phyloP scores from a whole-genome alignment of 64 coral and sea anemone species.

The Exaiptasia diaphana region DNA sequence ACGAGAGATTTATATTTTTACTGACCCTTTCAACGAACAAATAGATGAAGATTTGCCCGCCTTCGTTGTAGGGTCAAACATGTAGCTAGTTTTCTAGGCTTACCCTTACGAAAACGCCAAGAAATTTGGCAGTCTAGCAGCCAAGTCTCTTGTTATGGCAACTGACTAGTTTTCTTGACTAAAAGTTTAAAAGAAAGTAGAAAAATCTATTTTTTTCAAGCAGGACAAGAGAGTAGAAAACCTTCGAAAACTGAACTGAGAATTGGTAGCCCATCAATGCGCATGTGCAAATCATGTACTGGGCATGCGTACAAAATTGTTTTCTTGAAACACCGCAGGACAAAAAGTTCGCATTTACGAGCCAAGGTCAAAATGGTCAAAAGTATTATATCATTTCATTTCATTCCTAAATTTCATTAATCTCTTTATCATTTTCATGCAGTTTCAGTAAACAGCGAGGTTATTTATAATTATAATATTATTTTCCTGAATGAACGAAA shows the following conservation, averaged over 20 bases:
- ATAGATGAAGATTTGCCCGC: constrained; percentile 25
- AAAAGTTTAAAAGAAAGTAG: background rate
- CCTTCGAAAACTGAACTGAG: constrained; percentile 66
- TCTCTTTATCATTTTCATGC: no score
- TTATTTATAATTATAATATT: no score
- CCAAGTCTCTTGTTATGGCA: background rate
- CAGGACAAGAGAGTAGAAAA: constrained; percentile 33
- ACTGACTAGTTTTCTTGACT: background rate
- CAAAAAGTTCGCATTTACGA: background rate
- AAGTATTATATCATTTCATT: no score
- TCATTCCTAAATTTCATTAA: no score
- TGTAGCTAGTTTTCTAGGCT: constrained; percentile 12
- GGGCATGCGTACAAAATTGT: background rate
- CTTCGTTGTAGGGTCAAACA: constrained; percentile 28
- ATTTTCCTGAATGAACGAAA: no score
- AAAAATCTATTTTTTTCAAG: constrained; percentile 12
- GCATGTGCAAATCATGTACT: constrained; percentile 47
- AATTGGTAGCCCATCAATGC: constrained; percentile 26
- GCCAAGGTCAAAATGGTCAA: no score
- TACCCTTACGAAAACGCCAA: background rate
- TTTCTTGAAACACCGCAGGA: background rate
- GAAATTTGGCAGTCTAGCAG: background rate
- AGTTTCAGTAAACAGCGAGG: no score
- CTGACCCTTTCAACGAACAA: constrained; percentile 36
- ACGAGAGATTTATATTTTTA: constrained; percentile 14